Base-by-base conservation (phyloP, 2,797 vertebrate genomes). In the Botia kubotai region DNA sequence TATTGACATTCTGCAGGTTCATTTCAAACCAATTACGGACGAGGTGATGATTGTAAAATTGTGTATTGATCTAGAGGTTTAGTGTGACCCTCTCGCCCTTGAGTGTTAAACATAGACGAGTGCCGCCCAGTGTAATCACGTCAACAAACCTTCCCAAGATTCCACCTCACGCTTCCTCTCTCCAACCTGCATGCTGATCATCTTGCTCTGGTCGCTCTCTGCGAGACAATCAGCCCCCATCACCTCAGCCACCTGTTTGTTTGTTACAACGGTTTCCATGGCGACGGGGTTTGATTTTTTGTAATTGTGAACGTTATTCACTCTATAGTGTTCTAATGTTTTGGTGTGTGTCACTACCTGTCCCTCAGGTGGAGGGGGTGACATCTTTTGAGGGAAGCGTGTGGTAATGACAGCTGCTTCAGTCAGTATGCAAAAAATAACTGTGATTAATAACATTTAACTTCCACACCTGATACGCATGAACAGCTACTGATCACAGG, bases 1-100 rank as follows among this genome's bases (percentile, higher is more conserved):
- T 86, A 86, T 87, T 74, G 85, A 85, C 68, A 74, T 77, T 83
- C 62, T 63, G 33, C 66, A 70, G 80, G 80, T 87, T 86, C 77
- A 80, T 85, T 85, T 83, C 74, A 53, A 77, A 67, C 83, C 80
- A 85, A 78, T 83, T 86, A 87, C 83, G 81, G 72, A 74, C 17
- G 83, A 62, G 73, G 69, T 77, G 83, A 87, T 80, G 82, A 86
- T 85, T 84, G 76, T 80, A 81, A 87, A 85, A 86, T 86, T 77
- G 70, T 29, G 33, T 84, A 88, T 88, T 80, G 86, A 87, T 87
- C 80, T 67, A 23, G 73, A 79, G 68, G 74, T 83, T 85, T 77
- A 72, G 79, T 72, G 55, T 58, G 70, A 69, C 79, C 70, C 74
- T 50, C 67, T 23, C 74, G 55, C 77, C 77, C 74, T 72, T 81